Conservation (phyloP, 2,797 vertebrate genomes). For the Emydoidea blandingii region DNA sequence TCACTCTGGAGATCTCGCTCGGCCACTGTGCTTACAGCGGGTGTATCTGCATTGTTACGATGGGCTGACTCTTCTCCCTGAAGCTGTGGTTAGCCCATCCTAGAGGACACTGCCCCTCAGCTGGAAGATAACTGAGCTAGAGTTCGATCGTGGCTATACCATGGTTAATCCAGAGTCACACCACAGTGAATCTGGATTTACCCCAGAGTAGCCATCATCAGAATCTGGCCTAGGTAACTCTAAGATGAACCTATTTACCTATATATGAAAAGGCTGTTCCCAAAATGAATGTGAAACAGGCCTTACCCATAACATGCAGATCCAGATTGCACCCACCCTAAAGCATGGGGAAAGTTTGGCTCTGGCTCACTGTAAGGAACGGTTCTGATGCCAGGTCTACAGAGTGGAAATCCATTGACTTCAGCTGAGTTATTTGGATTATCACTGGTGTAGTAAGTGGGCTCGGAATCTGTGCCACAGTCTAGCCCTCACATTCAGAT, state of each 20-base stretch:
- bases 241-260: background rate
- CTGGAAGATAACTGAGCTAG: background rate
- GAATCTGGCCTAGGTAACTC: background rate
- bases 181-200: background rate
- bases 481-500: background rate
- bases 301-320: background rate
- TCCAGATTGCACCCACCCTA: background rate
- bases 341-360: background rate
- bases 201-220: background rate
- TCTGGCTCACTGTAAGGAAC: background rate
- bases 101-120: background rate
- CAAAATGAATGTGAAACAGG: background rate
- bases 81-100: background rate
- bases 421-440: background rate
- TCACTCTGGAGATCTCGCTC: conserved; percentile 5
- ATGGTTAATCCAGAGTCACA: background rate
- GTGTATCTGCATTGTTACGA: background rate
- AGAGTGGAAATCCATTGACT: background rate
- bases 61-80: rapidly evolving
- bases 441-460: background rate
- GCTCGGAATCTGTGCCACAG: background rate
- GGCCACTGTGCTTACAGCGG: background rate
- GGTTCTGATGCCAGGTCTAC: background rate
- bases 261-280: background rate
- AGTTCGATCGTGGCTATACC: background rate